phyloP scores from a whole-genome alignment of 2,113 vertebrate genomes.

The Anthoscopus minutus region DNA sequence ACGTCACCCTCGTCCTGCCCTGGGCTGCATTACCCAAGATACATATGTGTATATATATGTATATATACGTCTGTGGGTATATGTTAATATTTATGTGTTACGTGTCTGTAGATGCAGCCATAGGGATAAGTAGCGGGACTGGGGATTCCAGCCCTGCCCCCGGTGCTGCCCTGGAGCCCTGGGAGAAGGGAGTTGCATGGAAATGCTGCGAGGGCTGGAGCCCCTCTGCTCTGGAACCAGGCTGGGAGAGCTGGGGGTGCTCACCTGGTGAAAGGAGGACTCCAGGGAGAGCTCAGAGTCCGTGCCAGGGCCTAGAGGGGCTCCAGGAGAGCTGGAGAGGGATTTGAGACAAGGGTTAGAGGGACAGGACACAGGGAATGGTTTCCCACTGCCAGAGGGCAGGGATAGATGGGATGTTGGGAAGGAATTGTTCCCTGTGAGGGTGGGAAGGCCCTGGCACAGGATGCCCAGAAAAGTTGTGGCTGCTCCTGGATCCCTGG shows the following conservation, averaged over 20 bases:
- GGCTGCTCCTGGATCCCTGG: background rate
- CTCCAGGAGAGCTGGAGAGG: background rate
- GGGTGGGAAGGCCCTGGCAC: accelerated
- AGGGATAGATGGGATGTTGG: accelerated
- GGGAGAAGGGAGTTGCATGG: background rate
- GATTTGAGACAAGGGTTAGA: background rate
- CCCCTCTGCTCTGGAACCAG: background rate
- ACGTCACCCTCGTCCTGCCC: background rate
- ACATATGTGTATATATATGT: accelerated
- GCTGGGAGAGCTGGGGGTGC: background rate
- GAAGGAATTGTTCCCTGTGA: accelerated
- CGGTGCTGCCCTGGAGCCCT: background rate
- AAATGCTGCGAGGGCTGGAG: background rate
- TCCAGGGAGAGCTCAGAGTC: background rate
- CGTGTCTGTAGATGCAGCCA: background rate
- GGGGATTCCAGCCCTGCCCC: background rate
- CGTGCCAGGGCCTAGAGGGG: accelerated
- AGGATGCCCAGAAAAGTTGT: background rate
- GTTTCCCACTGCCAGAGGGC: background rate
- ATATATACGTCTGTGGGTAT: accelerated
- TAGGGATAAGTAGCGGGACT: accelerated
- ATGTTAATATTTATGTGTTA: accelerated
- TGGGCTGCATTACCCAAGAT: background rate
- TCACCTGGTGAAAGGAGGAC: accelerated
- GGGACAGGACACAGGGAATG: background rate